These are phyloP conservation scores for Meloidogyne exigua DNA, from an alignment of 1,140 invertebrate genomes.

Conservation along the genomic window DNA sequence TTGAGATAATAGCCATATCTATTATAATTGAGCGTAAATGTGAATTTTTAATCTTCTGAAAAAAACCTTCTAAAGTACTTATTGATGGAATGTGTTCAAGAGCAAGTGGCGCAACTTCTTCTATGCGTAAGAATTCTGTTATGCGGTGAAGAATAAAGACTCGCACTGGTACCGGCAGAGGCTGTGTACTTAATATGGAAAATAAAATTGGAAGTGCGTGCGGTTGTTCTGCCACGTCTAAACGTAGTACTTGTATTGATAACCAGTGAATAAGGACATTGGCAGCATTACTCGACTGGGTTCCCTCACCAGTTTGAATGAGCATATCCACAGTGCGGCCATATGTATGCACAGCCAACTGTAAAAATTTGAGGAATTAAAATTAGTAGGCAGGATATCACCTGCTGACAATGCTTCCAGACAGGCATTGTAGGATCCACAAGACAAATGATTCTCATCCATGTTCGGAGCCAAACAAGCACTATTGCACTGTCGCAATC, in stretches of 20 bases:
- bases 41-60: conserved; percentile 4
- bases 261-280: conserved; percentile 56
- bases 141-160: conserved; percentile 48
- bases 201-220: conserved; percentile 51
- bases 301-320: neutral
- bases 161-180: conserved; percentile 37
- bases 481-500: conserved; percentile 28
- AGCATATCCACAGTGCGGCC: conserved; percentile 41
- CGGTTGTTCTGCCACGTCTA: conserved; percentile 43
- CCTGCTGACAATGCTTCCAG: neutral
- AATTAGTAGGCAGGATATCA: neutral
- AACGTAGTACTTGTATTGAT: conserved; percentile 37
- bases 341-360: conserved; percentile 52
- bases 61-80: conserved; percentile 18
- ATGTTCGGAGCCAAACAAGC: conserved; percentile 44
- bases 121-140: conserved; percentile 30
- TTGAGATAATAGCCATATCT: conserved; percentile 45
- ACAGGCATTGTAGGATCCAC: conserved; percentile 38
- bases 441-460: conserved; percentile 51
- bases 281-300: conserved; percentile 21
- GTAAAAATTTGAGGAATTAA: conserved; percentile 29
- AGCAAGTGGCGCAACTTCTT: conserved; percentile 46
- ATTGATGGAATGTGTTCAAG: conserved; percentile 46
- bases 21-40: conserved; percentile 30
- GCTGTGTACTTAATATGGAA: conserved; percentile 49